Evolutionary conservation across 2,888 invertebrate genomes (phyloP), one percentile per base, ranked within the genome.

Genomic region (Eurois occulta): DNA sequence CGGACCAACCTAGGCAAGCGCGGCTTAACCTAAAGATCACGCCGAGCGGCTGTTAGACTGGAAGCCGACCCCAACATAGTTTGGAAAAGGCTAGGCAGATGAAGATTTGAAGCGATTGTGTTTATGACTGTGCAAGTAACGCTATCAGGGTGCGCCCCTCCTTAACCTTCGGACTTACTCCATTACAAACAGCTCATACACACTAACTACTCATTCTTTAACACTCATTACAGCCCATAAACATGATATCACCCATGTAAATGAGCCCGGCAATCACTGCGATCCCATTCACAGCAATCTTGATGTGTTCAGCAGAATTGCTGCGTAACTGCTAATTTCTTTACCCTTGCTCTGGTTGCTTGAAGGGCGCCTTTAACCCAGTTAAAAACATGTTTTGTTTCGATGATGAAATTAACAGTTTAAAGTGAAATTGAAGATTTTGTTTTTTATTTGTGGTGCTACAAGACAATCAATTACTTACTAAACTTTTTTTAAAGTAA

Each of bases 211-310:
- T 48, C 55, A 65, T 28, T 75, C n/a, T 13, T 75, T 32, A 75
- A 32, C 75, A 46, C 58, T 43, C 10, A 48, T 60, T 66, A 38
- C 43, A 38, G 35, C 48, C 28, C 18, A n/a, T 66, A 65, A 24
- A 69, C 35, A 72, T 84, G 81, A 81, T 68, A 84, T 84, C 85
- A 81, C 6, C 60, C 46, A 13, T 70, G 66, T 28, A n/a, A 81
- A 85, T 74, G 41, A 68, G 7, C 24, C 0, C 13, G 0, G 43
- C 46, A 73, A 73, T 66, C 77, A 55, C 60, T 55, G 21, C 11
- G 72, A 68, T 38, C 62, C 68, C 48, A 79, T 80, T 69, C 74
- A 85, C 46, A 41, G 6, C 13, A 58, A 68, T 68, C 35, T 60
- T 58, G 55, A 60, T 28, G 5, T 65, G 5, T 72, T 69, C 35